Conservation (phyloP, 2,888 invertebrate species). For the Agriopis marginaria region DNA sequence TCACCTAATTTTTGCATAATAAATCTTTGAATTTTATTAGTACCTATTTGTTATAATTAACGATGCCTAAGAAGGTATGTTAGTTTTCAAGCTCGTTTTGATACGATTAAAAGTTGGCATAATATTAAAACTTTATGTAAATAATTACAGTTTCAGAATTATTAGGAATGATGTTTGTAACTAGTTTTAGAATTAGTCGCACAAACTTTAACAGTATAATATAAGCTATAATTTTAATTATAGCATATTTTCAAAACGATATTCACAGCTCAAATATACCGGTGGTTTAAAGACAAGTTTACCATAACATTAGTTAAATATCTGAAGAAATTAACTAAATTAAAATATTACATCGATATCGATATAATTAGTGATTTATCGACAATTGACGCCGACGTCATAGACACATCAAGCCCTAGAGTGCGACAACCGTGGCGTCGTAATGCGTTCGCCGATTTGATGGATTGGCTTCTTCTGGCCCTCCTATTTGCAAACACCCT, state of each 20-base stretch:
- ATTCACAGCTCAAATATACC: neutral
- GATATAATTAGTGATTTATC: conserved; percentile 9
- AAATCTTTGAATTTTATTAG: neutral
- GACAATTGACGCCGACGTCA: conserved; percentile 37
- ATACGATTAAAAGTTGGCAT: too few relatives aligned
- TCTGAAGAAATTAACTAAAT: too few relatives aligned
- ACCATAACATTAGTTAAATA: too few relatives aligned
- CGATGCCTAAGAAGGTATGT: too few relatives aligned
- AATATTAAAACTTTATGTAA: neutral
- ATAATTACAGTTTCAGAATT: neutral
- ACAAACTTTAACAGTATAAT: too few relatives aligned
- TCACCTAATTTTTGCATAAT: neutral
- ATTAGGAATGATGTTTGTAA: too few relatives aligned
- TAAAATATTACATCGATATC: neutral
- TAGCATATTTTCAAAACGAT: too few relatives aligned
- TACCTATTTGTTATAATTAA: neutral
- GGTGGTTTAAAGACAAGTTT: too few relatives aligned
- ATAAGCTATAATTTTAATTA: too few relatives aligned
- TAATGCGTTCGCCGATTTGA: conserved; percentile 85
- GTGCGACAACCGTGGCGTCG: conserved; percentile 79
- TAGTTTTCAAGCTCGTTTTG: too few relatives aligned
- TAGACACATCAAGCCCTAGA: conserved; percentile 49
- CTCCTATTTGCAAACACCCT: conserved; percentile 86
- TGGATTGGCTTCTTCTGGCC: conserved; percentile 86
- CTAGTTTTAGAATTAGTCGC: too few relatives aligned